These are phyloP conservation scores for Leucophenga maculata DNA, from an alignment of 2,888 invertebrate species.

Conservation along the genomic window DNA sequence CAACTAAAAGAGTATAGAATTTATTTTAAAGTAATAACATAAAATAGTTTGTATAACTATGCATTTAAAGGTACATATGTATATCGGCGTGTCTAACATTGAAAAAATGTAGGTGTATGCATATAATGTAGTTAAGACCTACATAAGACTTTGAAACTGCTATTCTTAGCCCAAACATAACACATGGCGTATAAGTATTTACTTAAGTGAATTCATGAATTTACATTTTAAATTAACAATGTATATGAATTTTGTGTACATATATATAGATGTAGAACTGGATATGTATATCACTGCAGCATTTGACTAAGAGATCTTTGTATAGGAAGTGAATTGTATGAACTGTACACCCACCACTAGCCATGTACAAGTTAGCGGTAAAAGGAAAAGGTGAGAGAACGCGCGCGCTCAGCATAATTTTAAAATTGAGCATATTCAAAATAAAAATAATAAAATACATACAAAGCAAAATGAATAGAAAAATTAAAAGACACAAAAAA, in stretches of 20 bases:
- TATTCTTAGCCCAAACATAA: too few species aligned
- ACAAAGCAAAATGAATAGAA: constrained; percentile 1
- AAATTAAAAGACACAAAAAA: constrained; percentile 19
- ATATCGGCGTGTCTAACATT: neutral
- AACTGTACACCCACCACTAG: too few species aligned
- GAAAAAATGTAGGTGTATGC: too few species aligned
- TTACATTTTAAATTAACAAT: too few species aligned
- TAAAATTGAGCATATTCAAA: neutral
- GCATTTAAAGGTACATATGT: neutral
- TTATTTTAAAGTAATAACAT: neutral
- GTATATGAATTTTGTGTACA: neutral
- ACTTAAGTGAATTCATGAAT: too few species aligned
- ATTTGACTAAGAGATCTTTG: too few species aligned
- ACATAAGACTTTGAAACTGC: too few species aligned
- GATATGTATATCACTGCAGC: too few species aligned
- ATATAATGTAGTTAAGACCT: too few species aligned
- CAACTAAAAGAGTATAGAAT: neutral
- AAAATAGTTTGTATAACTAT: neutral
- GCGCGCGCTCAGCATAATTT: constrained; percentile 21
- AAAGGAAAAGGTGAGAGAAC: neutral
- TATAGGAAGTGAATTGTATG: too few species aligned
- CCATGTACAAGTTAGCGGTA: neutral
- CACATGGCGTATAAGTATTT: too few species aligned
- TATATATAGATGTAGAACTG: neutral
- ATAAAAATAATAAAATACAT: neutral